phyloP scores from a whole-genome alignment of 64 coral and sea anemone species.

The Cladopsammia gracilis region DNA sequence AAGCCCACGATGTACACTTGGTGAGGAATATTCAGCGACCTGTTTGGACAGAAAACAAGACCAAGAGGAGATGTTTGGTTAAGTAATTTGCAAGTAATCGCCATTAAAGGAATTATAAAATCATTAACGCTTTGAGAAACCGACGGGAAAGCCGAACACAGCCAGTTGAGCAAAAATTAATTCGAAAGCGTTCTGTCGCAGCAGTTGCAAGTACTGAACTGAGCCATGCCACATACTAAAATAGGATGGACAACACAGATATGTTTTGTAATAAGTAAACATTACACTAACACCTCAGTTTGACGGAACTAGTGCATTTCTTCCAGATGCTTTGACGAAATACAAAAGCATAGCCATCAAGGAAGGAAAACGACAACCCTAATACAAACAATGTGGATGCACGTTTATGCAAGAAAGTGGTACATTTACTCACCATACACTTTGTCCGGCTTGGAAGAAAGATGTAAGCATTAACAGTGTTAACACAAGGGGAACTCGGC shows the following conservation, averaged over 20 bases:
- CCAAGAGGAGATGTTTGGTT: conserved; percentile 22
- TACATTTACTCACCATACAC: conserved; percentile 52
- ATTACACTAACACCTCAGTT: conserved; percentile 6
- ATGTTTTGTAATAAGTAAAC: neutral
- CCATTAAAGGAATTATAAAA: conserved; percentile 51
- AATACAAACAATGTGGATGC: neutral
- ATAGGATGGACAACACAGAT: neutral
- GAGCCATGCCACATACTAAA: neutral
- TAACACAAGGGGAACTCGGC: conserved; percentile 41
- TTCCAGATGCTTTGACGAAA: conserved; percentile 20
- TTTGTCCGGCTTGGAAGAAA: conserved; percentile 68
- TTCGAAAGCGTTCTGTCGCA: neutral
- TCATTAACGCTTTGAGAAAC: conserved; percentile 30
- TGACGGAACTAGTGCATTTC: conserved; percentile 1
- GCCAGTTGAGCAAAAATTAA: neutral
- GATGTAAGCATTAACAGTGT: conserved; percentile 31
- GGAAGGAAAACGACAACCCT: conserved; percentile 7
- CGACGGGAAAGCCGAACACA: neutral
- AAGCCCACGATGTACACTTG: conserved; percentile 46
- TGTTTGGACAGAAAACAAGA: conserved; percentile 51
- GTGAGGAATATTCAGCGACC: conserved; percentile 54
- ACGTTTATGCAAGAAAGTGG: neutral
- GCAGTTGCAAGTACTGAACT: neutral
- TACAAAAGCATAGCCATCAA: neutral
- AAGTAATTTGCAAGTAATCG: conserved; percentile 64